Base-by-base conservation (phyloP, 2,888 invertebrate genomes). In the Pyrochroa serraticornis region DNA sequence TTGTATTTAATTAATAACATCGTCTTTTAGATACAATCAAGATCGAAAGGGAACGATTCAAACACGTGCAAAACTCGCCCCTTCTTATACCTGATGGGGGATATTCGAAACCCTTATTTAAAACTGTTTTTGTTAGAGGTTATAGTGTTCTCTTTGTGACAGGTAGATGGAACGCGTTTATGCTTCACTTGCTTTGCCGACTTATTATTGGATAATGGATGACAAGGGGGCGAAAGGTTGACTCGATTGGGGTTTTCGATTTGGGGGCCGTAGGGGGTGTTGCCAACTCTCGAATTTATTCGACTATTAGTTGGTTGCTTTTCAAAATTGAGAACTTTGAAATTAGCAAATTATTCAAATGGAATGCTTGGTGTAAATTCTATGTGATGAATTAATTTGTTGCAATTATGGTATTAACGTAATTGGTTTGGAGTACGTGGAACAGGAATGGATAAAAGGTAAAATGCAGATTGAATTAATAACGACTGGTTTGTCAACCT, bases 201-300 rank as follows among this genome's bases (percentile, higher is more conserved):
- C 72, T 73, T 74, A 75, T 75, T 74, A 77, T 74, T 71, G 73
- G 75, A 76, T 76, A 76, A 76, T 75, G 69, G 74, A 72, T 67
- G 71, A 67, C 65, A 66, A 63, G 70, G 66, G 67, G 57, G 60
- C 60, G 60, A 58, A 58, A 60, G 59, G 58, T 60, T 58, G 63
- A 59, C 54, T 64, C 56, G 66, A 67, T 65, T 68, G 70, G 69
- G 71, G 71, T 69, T 70, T 69, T 66, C 63, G 70, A 70, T 64
- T 70, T 66, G 56, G 57, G 66, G 66, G 63, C 67, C 58, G 65
- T 61, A 60, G 65, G 60, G 65, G 71, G 69, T 63, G 65, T 13
- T 13, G 22, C 3, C 2, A 41, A 14, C 12, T 7, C 13, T 41
- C 8, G 14, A 10, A 37, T 37, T 7, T n/a, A n/a, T n/a, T n/a